Percentiles rank a stretch among this genome's conserved stretches.
These are phyloP conservation scores for Heliopora coerulea DNA, from an alignment of 92 coral and sea anemone genomes.

Conservation along the genomic window DNA sequence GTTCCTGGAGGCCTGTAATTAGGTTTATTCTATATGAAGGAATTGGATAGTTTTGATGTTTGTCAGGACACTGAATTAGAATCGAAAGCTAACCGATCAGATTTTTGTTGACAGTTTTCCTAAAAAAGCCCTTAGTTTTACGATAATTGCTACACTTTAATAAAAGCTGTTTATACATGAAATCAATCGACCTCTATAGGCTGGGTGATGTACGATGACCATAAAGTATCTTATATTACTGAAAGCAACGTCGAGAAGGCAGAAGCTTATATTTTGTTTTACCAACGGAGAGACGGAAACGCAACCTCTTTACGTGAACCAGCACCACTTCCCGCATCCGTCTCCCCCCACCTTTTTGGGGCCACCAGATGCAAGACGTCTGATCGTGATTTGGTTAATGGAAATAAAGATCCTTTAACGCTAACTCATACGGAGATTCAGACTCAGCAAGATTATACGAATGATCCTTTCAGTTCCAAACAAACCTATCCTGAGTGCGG, in stretches of 20 bases:
- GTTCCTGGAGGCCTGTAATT: too few relatives aligned
- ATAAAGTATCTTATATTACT: slow-evolving; percentile 59
- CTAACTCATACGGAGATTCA: background rate
- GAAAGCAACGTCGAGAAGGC: slow-evolving; percentile 73
- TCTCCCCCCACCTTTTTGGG: background rate
- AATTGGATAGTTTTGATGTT: too few relatives aligned
- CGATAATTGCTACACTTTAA: too few relatives aligned
- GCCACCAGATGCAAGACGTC: background rate
- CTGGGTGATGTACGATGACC: slow-evolving; percentile 92
- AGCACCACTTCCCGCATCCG: background rate
- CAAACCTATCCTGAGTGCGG: background rate
- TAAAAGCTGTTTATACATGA: too few relatives aligned
- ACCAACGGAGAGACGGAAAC: slow-evolving; percentile 63
- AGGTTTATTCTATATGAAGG: too few relatives aligned
- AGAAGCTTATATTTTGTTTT: slow-evolving; percentile 89
- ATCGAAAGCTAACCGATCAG: too few relatives aligned
- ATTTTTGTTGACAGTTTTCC: too few relatives aligned
- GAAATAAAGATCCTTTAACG: background rate
- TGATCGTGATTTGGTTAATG: background rate
- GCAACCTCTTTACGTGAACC: slow-evolving; percentile 5
- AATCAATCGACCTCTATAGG: too few relatives aligned
- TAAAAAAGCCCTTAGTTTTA: too few relatives aligned
- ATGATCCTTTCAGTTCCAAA: background rate
- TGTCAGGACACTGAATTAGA: too few relatives aligned
- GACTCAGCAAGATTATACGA: background rate